Evolutionary conservation across 2,888 invertebrate genomes (phyloP).

Genomic region (Andrena haemorrhoa): DNA sequence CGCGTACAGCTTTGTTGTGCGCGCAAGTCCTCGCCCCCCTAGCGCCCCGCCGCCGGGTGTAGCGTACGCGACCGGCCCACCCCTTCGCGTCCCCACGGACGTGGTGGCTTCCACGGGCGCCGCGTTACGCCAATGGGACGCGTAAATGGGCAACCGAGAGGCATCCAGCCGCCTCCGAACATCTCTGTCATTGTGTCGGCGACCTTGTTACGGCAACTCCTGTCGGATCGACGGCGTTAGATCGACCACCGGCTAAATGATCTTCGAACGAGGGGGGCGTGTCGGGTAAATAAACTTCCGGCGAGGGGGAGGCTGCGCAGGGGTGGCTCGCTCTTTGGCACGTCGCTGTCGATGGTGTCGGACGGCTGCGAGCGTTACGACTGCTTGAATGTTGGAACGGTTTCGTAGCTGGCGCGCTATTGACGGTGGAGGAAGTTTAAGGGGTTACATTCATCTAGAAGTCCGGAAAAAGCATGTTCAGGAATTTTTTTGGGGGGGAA

Average conservation of each 20-base stretch:
- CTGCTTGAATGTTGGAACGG: neutral
- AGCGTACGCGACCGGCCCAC: slow-evolving; percentile 44
- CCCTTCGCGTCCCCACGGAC: slow-evolving; percentile 55
- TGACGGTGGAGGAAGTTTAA: too few relatives aligned
- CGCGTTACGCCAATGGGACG: slow-evolving; percentile 47
- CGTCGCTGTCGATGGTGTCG: neutral
- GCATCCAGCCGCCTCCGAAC: slow-evolving; percentile 61
- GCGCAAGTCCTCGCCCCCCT: slow-evolving; percentile 35
- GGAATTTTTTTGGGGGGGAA: too few relatives aligned
- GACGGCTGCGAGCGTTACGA: neutral
- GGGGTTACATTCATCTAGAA: too few relatives aligned
- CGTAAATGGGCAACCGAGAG: slow-evolving; percentile 59
- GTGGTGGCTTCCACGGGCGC: slow-evolving; percentile 36
- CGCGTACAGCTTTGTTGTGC: slow-evolving; percentile 31
- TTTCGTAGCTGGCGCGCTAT: too few relatives aligned
- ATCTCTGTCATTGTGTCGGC: slow-evolving; percentile 71
- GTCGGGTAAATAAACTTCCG: slow-evolving; percentile 69
- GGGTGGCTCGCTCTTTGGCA: slow-evolving; percentile 16
- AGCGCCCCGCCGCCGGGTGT: slow-evolving; percentile 25
- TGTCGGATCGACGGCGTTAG: slow-evolving; percentile 54
- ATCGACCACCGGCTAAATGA: slow-evolving; percentile 62
- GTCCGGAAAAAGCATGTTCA: too few relatives aligned
- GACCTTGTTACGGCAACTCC: slow-evolving; percentile 75
- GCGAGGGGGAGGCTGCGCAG: slow-evolving; percentile 21
- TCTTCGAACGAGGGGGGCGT: slow-evolving; percentile 76